A percentile compares a stretch with the other conserved stretches of the same genome.
Conservation (phyloP, 2,888 invertebrate genomes). For the Andricus quercusramuli region DNA sequence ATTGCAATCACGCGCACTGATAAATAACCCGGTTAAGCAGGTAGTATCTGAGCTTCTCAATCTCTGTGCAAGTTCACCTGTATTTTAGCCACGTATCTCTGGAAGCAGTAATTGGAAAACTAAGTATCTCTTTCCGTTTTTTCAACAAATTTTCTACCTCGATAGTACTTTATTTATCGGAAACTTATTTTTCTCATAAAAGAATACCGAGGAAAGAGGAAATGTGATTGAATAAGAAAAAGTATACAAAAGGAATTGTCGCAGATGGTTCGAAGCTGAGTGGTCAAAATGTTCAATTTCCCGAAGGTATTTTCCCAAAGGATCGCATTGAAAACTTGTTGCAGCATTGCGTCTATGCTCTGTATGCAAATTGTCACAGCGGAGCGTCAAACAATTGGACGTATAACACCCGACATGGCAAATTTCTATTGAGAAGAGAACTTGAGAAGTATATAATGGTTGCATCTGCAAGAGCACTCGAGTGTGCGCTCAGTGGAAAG, state of each 20-base stretch:
- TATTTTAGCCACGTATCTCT: too few relatives aligned
- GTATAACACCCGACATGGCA: too few relatives aligned
- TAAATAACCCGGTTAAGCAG: slow-evolving; percentile 32
- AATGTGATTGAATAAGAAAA: background rate
- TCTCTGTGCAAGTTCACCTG: too few relatives aligned
- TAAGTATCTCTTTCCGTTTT: background rate
- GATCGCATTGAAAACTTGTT: background rate
- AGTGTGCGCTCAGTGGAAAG: background rate
- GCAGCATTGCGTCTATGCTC: background rate
- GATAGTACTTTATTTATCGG: slow-evolving; percentile 40
- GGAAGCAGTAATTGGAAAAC: too few relatives aligned
- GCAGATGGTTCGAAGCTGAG: slow-evolving; percentile 4
- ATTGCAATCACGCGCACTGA: slow-evolving; percentile 57
- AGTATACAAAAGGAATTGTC: background rate
- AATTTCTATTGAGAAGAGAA: slow-evolving; percentile 27
- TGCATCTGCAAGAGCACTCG: slow-evolving; percentile 17
- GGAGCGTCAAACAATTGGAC: slow-evolving; percentile 3
- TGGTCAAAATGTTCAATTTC: slow-evolving; percentile 13
- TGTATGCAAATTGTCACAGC: slow-evolving; percentile 2
- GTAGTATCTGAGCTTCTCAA: too few relatives aligned
- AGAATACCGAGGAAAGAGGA: background rate
- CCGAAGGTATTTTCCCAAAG: slow-evolving; percentile 14
- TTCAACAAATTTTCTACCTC: slow-evolving; percentile 43
- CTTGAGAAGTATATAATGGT: background rate
- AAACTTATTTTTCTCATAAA: background rate